Conservation (phyloP, 53 echinoderm and acorn worm species). For the Echinometra lucunter region DNA sequence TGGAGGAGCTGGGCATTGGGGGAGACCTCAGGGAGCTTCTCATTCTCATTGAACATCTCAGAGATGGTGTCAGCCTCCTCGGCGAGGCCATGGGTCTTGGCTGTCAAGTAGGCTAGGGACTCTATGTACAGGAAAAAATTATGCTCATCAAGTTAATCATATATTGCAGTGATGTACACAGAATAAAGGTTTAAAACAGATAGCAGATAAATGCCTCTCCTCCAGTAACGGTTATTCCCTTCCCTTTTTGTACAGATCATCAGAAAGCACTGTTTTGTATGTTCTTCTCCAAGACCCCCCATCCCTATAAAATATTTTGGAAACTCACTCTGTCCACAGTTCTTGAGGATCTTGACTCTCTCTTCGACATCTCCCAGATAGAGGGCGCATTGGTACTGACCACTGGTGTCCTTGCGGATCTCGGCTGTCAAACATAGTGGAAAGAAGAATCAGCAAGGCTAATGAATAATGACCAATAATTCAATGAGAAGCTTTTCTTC, state of each 20-base stretch:
- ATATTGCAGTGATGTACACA: no score
- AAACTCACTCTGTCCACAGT: slow-evolving; percentile 97
- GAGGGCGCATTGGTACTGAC: slow-evolving; percentile 99
- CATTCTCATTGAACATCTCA: slow-evolving; percentile 82
- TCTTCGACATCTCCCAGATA: slow-evolving; percentile 96
- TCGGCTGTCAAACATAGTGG: slow-evolving; percentile 76
- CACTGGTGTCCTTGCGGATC: slow-evolving; percentile 99
- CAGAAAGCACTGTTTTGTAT: no score
- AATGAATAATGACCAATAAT: background rate
- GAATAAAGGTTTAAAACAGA: no score
- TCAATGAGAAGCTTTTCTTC: background rate
- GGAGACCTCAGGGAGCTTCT: slow-evolving; percentile 90
- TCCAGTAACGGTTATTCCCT: no score
- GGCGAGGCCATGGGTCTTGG: slow-evolving; percentile 91
- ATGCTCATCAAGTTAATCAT: no score
- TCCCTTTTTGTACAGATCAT: no score
- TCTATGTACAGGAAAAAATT: slow-evolving; percentile 56
- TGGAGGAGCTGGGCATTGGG: slow-evolving; percentile 91
- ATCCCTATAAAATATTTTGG: no score
- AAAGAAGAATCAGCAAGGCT: background rate
- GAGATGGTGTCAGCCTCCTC: slow-evolving; percentile 86
- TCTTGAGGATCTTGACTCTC: slow-evolving; percentile 95
- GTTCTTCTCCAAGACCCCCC: no score
- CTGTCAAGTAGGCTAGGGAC: slow-evolving; percentile 96
- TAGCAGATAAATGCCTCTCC: no score